These are phyloP conservation scores for Trachymyrmex septentrionalis DNA, from an alignment of 1,140 invertebrate species.

Conservation along the genomic window DNA sequence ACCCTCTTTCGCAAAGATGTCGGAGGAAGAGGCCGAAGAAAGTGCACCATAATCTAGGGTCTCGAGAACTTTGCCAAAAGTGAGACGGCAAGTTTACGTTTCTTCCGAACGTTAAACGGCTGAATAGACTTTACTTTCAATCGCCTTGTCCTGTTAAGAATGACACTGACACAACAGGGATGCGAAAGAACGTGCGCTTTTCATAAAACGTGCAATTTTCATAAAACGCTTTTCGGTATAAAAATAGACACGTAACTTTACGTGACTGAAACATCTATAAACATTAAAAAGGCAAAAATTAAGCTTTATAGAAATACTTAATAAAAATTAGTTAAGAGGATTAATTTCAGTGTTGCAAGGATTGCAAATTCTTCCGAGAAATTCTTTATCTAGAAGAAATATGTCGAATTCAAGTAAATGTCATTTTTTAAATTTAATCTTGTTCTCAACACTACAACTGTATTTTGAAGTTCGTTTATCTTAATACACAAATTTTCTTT, in stretches of 20 bases:
- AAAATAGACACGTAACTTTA: background rate
- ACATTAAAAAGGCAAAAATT: background rate
- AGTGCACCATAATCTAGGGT: conserved; percentile 76
- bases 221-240: background rate
- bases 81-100: conserved; percentile 62
- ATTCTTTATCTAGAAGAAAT: background rate
- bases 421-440: background rate
- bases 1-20: conserved; percentile 34
- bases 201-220: background rate
- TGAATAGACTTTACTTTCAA: conserved; percentile 70
- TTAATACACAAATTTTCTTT: conserved; percentile 21
- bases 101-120: conserved; percentile 74
- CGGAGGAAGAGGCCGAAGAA: conserved; percentile 35
- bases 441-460: background rate
- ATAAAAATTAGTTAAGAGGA: background rate
- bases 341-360: background rate
- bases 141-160: conserved; percentile 57
- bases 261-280: background rate
- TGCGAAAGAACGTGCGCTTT: background rate
- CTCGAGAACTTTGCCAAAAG: conserved; percentile 74
- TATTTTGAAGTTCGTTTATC: conserved; percentile 19
- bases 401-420: background rate
- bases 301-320: background rate
- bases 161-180: background rate
- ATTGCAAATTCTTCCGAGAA: background rate